Conservation (phyloP, 2,113 vertebrate species). For the Anoura caudifer region DNA sequence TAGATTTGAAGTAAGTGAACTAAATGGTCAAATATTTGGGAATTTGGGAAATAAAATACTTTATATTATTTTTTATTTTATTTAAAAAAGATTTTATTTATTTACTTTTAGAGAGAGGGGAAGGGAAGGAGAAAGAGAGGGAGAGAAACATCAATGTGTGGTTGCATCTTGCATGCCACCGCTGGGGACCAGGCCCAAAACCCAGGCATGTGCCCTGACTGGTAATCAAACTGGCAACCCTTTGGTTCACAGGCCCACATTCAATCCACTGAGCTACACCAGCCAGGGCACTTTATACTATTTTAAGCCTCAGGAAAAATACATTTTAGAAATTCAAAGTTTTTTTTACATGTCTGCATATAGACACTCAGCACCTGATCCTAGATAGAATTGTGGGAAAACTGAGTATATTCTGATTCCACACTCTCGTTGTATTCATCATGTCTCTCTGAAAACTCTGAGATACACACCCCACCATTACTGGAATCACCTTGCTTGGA, state of each 20-base stretch:
- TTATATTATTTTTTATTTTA: neutral
- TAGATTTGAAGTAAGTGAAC: constrained; percentile 18
- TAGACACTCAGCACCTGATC: neutral
- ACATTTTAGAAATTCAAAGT: constrained; percentile 1
- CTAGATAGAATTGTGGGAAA: neutral
- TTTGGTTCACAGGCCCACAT: no score
- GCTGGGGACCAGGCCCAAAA: no score
- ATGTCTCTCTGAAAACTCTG: neutral
- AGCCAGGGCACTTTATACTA: neutral
- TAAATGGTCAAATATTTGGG: neutral
- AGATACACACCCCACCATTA: neutral
- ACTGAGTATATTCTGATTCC: neutral
- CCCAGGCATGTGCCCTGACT: no score
- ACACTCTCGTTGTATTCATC: neutral
- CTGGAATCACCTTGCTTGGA: neutral
- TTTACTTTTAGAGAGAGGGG: no score
- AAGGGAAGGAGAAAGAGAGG: no score
- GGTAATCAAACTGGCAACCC: no score
- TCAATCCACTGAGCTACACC: no score
- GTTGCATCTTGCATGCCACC: no score
- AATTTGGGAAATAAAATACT: neutral
- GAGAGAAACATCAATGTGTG: no score
- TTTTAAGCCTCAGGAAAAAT: neutral
- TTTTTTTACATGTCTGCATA: neutral
- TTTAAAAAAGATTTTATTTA: no score